Base-by-base conservation (phyloP, 2,797 vertebrate species). In the Molossus alvarezi region DNA sequence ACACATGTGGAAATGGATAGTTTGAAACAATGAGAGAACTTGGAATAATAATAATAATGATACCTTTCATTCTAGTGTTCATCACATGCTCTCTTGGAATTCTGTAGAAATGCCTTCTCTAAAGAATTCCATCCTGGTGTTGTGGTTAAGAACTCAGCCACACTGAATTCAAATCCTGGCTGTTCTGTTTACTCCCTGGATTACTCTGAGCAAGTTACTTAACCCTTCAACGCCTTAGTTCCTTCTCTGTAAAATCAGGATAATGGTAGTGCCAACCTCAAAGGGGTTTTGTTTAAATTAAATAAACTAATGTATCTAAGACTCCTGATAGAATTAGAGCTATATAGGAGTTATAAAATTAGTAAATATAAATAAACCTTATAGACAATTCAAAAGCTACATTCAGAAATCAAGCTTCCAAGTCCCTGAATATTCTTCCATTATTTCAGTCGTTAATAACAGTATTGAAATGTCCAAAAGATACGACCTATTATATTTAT, bases 401-500 rank as follows among this genome's bases (percentile, higher is more conserved):
- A 29, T 53, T 21, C 21, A 93, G 41, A 93, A 93, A 88, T 88
- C 37, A 95, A n/a, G 18, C 33, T 67, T 85, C 29, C 23, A 72
- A 4, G 21, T 33, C 57, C 29, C 41, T 94, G 82, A 87, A 72
- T 90, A 93, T 29, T 89, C 21, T 75, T 73, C 14, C 15, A 84
- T 80, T 60, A 84, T 77, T 94, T 97, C 20, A 87, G 33, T 87
- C 41, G 71, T 90, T 94, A 82, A 67, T 85, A 95, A 83, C 21
- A 86, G 88, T 87, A 79, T 29, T 92, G n/a, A 95, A 86, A 11
- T 87, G 89, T 91, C 51, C 77, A 83, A 48, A 87, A 95, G 95
- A 95, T 93, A 69, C 25, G 82, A 69, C 76, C 80, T 95, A 55
- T 79, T 95, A 92, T 96, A 95, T 96, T 95, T 92, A 92, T 72